phyloP scores from a whole-genome alignment of 2,888 invertebrate species.

The Drosophila trichaetosa region DNA sequence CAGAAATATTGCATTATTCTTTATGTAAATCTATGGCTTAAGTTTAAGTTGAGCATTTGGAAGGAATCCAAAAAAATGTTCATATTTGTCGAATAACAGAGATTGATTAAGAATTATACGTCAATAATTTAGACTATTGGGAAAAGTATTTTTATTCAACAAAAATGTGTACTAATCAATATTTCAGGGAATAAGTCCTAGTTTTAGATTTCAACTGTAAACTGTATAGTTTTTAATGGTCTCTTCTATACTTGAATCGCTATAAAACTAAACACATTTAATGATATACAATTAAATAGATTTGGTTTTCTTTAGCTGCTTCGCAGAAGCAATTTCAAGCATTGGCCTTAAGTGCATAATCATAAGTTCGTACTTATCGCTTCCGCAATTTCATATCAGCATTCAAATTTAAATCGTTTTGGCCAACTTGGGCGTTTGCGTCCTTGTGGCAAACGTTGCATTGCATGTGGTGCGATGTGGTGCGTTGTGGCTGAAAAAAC shows the following conservation, averaged over 20 bases:
- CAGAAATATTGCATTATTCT: background rate
- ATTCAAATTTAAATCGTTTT: slow-evolving; percentile 39
- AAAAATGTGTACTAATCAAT: background rate
- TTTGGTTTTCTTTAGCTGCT: background rate
- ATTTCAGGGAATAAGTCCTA: background rate
- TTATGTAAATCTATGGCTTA: background rate
- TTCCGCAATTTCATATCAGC: slow-evolving; percentile 43
- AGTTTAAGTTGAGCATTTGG: no score
- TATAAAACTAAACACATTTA: background rate
- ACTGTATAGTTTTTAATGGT: background rate
- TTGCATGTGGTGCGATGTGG: slow-evolving; percentile 38
- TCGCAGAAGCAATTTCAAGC: background rate
- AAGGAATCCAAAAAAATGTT: background rate
- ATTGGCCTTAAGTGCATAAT: slow-evolving; percentile 34
- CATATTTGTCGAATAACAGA: background rate
- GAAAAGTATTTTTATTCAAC: background rate
- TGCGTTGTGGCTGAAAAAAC: slow-evolving; percentile 49
- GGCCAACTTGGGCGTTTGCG: slow-evolving; percentile 26
- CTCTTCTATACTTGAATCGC: background rate
- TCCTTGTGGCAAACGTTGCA: background rate
- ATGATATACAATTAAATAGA: background rate
- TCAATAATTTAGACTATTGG: background rate
- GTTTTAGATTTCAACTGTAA: background rate
- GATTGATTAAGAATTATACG: background rate
- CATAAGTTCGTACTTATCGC: slow-evolving; percentile 58